Base-by-base conservation (phyloP, 1,140 invertebrate genomes). In the Lucilia sericata region DNA sequence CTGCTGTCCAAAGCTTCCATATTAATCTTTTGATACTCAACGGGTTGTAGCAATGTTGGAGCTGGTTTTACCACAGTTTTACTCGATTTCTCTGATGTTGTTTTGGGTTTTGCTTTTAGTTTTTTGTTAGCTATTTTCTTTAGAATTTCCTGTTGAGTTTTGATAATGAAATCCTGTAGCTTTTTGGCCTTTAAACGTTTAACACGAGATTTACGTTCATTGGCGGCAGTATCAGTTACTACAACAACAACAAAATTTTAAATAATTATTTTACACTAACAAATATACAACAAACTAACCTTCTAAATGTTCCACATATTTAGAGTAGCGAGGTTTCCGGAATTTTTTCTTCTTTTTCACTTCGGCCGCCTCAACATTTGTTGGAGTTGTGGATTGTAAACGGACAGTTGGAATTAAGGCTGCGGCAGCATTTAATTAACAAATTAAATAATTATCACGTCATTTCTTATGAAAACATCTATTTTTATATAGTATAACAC, bases 101-200 rank as follows among this genome's bases (percentile, higher is more conserved):
- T 88, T 90, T 91, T 86, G 83, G 85, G 17, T 86, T 89, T 83
- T 83, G 87, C 80, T 84, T 85, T 84, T 76, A 51, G 17, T n/a
- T 78, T 21, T 70, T 82, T 65, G 21, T 19, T 74, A 82, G 85
- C 86, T 85, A 88, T 87, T 36, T 87, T 88, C 13, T 90, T 88
- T 19, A 90, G 83, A 49, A 92, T 87, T 88, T 92, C 85, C 85
- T 91, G 65, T 92, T 93, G 82, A 92, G 92, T 87, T 91, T 93
- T 93, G 65, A 92, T 88, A 17, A 94, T 93, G 21, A 95, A 90
- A 82, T 94, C 92, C 30, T 94, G 93, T 21, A 96, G 87, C 88
- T 95, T 93, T 83, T 92, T 90, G 1, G 94, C 92, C 88, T 92
- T 93, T 14, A 95, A 88, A 85, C 94, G 95, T 85, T 93, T 93